Evolutionary conservation across 2,113 vertebrate genomes (phyloP), one percentile per base, ranked within the genome.

Genomic region (Bubalus kerabau): DNA sequence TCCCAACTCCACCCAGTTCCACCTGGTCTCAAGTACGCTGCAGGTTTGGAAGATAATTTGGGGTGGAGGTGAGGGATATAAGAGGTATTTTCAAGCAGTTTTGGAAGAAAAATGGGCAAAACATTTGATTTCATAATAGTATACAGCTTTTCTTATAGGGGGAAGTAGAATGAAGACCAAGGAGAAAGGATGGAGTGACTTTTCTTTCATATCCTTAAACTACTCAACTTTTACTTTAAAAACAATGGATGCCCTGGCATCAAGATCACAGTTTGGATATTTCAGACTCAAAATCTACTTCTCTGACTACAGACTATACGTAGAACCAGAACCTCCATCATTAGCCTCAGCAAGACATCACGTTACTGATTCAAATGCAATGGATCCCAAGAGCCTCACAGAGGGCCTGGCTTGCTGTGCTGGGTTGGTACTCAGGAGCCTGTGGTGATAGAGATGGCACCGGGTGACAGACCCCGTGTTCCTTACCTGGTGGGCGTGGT

Each of bases 401-500:
- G 76, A 87, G 36, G 82, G 78, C 84, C 67, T 10, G 3, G 17
- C 62, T 60, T 15, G 36, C 17, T 50, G 52, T 50, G 64, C 46
- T 6, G 7, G 52, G 52, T 19, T 54, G 74, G 59, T 0, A 15
- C 16, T 1, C 43, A 40, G 32, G 36, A 52, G 87, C 62, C 21
- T 28, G 0, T 1, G 15, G 81, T 30, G 86, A 87, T 32, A 87
- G 62, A 67, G 28, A 7, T 2, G 64, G 52, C 85, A 80, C 28
- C 0, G 4, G 40, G 57, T 14, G 32, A 71, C 52, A 64, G 40
- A 17, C 2, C 12, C 4, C 2, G 12, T 36, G 74, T 8, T 90
- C 32, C 99, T 98, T 98, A 99, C 99, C 99, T 99, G 56, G 99
- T 99, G 3, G 99, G 99, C 0, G 99, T 99, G 6, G 99, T 99